Evolutionary conservation across 2,888 invertebrate species (phyloP).

Genomic region (Ophion obscuratus): DNA sequence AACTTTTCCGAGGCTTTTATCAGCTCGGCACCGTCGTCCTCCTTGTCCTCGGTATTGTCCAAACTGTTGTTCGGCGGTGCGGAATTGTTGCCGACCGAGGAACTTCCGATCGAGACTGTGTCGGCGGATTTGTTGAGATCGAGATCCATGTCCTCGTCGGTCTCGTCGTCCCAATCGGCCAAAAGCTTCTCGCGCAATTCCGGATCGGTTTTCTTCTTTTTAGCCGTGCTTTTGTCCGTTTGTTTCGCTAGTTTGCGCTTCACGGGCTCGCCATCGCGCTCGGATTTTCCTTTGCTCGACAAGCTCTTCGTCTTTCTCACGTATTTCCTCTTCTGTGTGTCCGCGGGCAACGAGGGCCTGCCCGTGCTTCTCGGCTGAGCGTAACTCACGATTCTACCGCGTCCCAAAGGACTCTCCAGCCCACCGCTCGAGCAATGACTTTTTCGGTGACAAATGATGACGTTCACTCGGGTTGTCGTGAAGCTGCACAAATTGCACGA

Average conservation of each 20-base stretch:
- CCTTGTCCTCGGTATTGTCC: constrained; percentile 52
- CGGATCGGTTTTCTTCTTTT: constrained; percentile 86
- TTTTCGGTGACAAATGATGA: constrained; percentile 90
- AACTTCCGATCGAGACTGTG: constrained; percentile 50
- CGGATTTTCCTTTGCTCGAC: constrained; percentile 80
- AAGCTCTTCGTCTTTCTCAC: constrained; percentile 83
- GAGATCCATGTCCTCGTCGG: constrained; percentile 83
- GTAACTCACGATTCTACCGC: constrained; percentile 66
- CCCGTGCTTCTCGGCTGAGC: constrained; percentile 69
- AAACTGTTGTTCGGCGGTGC: constrained; percentile 18
- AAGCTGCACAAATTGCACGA: constrained; percentile 88
- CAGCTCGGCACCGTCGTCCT: constrained; percentile 72
- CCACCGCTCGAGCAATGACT: constrained; percentile 86
- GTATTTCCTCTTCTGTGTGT: constrained; percentile 82
- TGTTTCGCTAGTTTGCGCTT: constrained; percentile 80
- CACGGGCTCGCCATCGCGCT: constrained; percentile 75
- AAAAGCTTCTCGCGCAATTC: constrained; percentile 89
- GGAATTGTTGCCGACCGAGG: constrained; percentile 30
- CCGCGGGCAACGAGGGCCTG: constrained; percentile 34
- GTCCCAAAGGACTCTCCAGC: constrained; percentile 69
- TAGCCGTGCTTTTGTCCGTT: constrained; percentile 75
- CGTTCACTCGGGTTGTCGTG: constrained; percentile 89
- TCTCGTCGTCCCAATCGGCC: constrained; percentile 92
- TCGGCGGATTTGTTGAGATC: constrained; percentile 72
- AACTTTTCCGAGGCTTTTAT: constrained; percentile 78